Conservation (phyloP, 2,113 vertebrate species). For the Zapornia atra region DNA sequence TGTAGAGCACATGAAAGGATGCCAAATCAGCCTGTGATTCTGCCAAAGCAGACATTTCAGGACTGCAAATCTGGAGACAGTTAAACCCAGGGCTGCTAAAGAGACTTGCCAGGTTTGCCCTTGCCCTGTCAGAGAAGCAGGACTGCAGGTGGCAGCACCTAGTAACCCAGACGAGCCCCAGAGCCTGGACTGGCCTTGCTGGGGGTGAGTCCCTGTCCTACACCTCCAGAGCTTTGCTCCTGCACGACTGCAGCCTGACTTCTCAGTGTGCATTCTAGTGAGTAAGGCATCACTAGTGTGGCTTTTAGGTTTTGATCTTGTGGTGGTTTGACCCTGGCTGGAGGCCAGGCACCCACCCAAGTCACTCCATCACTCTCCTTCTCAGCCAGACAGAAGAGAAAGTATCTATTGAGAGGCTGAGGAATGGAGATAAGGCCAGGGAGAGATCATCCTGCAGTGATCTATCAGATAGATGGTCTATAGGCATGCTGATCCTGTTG, state of each 20-base stretch:
- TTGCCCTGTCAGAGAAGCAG: no score
- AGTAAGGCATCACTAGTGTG: background rate
- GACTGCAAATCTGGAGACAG: fast-evolving
- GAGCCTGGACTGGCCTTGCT: no score
- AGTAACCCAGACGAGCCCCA: background rate
- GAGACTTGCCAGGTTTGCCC: fast-evolving
- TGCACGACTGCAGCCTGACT: fast-evolving
- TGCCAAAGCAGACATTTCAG: background rate
- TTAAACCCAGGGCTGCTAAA: background rate
- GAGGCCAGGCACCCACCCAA: no score
- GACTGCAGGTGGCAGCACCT: slow-evolving; percentile 46
- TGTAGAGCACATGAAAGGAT: background rate
- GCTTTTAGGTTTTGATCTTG: background rate
- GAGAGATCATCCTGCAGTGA: no score
- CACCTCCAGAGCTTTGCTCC: background rate
- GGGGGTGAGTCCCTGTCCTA: background rate
- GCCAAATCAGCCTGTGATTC: no score
- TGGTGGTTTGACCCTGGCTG: no score
- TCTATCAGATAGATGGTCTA: no score
- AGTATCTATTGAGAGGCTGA: no score
- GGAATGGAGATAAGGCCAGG: no score
- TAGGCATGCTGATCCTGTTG: background rate
- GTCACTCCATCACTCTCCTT: no score
- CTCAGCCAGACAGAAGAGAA: no score
- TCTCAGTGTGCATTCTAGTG: background rate